Percentiles rank a stretch among this genome's conserved stretches.
These are phyloP conservation scores for Ceraclea dissimilis DNA, from an alignment of 2,888 invertebrate species.

Conservation along the genomic window DNA sequence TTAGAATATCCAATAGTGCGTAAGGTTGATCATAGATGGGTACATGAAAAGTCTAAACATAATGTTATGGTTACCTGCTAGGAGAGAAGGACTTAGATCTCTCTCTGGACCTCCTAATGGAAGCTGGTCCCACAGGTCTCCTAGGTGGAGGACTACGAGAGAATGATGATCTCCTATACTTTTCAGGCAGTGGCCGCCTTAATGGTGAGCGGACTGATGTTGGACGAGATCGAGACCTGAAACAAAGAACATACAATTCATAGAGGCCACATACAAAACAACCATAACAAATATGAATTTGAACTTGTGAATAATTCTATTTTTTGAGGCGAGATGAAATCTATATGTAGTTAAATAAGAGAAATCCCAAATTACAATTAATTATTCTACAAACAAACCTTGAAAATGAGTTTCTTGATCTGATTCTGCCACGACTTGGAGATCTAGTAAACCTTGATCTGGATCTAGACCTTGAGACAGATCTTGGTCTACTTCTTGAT, in stretches of 20 bases:
- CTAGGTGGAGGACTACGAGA: conserved; percentile 28
- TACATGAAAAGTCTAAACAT: too few species aligned
- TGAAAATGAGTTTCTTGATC: conserved; percentile 38
- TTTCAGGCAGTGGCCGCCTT: conserved; percentile 24
- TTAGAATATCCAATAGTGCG: too few species aligned
- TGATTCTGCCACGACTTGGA: conserved; percentile 29
- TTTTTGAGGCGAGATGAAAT: neutral
- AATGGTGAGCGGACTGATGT: conserved; percentile 29
- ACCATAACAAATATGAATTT: neutral
- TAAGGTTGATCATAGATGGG: too few species aligned
- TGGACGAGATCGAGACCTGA: conserved; percentile 28
- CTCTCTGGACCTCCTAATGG: conserved; percentile 28
- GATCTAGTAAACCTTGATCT: conserved; percentile 30
- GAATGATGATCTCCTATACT: conserved; percentile 27
- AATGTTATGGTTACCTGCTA: conserved; percentile 27
- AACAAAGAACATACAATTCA: neutral
- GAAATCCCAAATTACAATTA: too few species aligned
- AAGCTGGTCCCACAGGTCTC: conserved; percentile 20
- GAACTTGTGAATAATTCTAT: neutral
- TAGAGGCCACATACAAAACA: neutral
- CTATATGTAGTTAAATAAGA: too few species aligned
- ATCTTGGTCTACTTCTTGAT: conserved; percentile 23
- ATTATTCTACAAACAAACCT: too few species aligned
- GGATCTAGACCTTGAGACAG: conserved; percentile 27
- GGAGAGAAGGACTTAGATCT: conserved; percentile 28